Evolutionary conservation across 2,888 invertebrate species (phyloP).

Genomic region (Netelia melanura): DNA sequence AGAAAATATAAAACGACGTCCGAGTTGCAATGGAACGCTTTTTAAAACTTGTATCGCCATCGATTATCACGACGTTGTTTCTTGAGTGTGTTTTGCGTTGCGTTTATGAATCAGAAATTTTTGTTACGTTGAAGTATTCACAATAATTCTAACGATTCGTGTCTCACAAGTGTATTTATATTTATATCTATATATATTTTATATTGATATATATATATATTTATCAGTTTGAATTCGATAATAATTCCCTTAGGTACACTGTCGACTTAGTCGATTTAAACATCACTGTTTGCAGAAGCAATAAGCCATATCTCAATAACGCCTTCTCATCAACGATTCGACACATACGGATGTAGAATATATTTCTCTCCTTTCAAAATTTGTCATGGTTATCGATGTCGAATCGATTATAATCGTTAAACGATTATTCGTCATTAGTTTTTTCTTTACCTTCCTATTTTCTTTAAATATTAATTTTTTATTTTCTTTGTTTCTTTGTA

Average conservation of each 20-base stretch:
- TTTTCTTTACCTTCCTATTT: slow-evolving; percentile 1
- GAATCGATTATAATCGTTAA: slow-evolving; percentile 15
- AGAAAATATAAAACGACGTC: slow-evolving; percentile 1
- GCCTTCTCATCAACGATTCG: neutral
- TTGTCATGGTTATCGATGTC: neutral
- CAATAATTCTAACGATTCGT: slow-evolving; percentile 46
- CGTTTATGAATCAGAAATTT: slow-evolving; percentile 26
- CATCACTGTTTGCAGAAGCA: slow-evolving; percentile 69
- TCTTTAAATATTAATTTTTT: neutral
- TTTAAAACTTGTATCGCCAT: neutral
- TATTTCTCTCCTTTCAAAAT: neutral
- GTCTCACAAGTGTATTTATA: slow-evolving; percentile 46
- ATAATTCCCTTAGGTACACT: slow-evolving; percentile 66
- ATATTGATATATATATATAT: slow-evolving; percentile 45
- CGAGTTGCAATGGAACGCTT: neutral
- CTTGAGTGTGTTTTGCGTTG: slow-evolving; percentile 24
- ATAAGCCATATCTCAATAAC: slow-evolving; percentile 69
- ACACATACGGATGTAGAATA: slow-evolving; percentile 27
- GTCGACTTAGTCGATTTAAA: slow-evolving; percentile 69
- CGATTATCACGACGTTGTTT: neutral
- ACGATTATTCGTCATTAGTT: neutral
- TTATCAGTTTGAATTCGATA: slow-evolving; percentile 58
- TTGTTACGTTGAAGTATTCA: slow-evolving; percentile 27
- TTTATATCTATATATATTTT: slow-evolving; percentile 56
- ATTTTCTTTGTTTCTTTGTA: neutral